Base-by-base conservation (phyloP, 2,797 vertebrate species). In the Rhodeus uyekii region DNA sequence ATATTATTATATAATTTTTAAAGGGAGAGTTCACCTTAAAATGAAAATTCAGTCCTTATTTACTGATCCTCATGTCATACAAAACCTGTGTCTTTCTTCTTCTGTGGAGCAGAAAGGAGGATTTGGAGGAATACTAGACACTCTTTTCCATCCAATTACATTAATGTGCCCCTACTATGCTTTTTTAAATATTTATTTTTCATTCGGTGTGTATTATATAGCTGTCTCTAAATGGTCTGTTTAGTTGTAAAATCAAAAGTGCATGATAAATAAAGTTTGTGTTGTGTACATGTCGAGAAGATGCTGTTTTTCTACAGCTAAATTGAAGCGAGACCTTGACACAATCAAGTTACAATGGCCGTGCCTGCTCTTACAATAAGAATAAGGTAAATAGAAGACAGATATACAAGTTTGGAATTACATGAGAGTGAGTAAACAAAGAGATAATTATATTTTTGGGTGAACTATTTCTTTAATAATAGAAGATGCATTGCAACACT, bases 401-500 rank as follows among this genome's bases (percentile, higher is more conserved):
- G 22, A 55, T 24, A 24, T 12, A 55, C 24, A 9, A 10, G 53
- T 29, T 72, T 50, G 29, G 10, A 50, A 36, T 22, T 19, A 53
- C 32, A 53, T 5, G 29, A 73, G 19, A 27, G 8, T 32, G 18
- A 73, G 50, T 27, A 27, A 39, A 58, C 58, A 13, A 74, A 16
- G 34, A 24, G 13, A 39, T 32, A 55, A 55, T 39, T 58, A 0
- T 9, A 74, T 55, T 74, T 38, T 38, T 38, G 8, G 48, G 1
- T 74, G 34, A 50, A 24, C 64, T 12, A 50, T 34, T 34, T 32
- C 14, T 32, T 80, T 60, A 48, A 72, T 72, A 36, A 46, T 44
- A 73, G 22, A 63, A 50, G 38, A 44, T 72, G 58, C 42, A 63
- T 22, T 80, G 68, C 42, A 63, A 55, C 36, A 58, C 72, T 50